Conservation (phyloP, 2,113 vertebrate species). For the Chinchilla lanigera region DNA sequence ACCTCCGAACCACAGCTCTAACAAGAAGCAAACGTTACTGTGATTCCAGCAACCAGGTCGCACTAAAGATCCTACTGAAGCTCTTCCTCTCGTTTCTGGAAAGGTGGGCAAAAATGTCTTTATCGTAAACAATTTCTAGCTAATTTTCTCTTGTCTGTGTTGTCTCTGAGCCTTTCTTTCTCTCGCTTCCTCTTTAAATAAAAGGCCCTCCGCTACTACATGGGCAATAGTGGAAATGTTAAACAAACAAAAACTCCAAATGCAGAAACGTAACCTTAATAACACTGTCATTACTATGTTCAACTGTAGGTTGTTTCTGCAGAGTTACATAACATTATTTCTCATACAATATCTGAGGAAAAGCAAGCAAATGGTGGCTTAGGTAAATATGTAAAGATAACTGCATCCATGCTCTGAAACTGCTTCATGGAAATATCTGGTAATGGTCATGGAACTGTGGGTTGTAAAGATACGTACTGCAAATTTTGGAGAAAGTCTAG, state of each 20-base stretch:
- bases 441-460: background rate
- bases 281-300: background rate
- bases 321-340: background rate
- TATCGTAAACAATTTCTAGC: background rate
- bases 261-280: background rate
- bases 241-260: background rate
- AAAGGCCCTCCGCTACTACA: background rate
- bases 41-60: background rate
- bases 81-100: background rate
- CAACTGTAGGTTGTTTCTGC: background rate
- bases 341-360: background rate
- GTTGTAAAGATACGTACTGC: background rate
- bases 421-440: background rate
- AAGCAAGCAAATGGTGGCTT: background rate
- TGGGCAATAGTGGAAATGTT: background rate
- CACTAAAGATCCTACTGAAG: background rate
- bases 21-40: constrained; percentile 20
- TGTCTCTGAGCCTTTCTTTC: background rate
- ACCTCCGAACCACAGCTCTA: background rate
- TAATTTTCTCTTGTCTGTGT: background rate
- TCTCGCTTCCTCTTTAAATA: constrained; percentile 10
- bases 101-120: background rate
- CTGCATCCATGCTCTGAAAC: background rate
- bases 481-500: constrained; percentile 45
- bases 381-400: background rate